Evolutionary conservation across 2,797 vertebrate genomes (phyloP), one percentile per base, ranked within the genome.

Genomic region (Molossus alvarezi): DNA sequence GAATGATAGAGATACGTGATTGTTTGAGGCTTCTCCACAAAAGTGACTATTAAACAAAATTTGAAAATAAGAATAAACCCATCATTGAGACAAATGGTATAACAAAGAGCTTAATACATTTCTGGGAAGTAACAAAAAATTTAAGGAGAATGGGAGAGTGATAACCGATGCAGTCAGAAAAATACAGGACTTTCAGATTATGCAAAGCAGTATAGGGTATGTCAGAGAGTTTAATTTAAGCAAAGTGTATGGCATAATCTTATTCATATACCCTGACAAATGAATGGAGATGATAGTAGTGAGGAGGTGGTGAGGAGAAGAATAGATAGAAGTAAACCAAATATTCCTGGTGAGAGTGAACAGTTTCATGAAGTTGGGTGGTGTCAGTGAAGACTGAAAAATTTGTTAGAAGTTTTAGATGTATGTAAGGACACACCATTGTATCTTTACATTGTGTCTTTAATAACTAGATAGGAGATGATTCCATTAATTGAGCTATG

Each of bases 21-120:
- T 73, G 29, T n/a, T 79, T 73, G 48, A 72, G 65, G 23, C 27
- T 90, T 80, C 29, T 73, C 13, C 75, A 87, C 6, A n/a, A 21
- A 73, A 67, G 5, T 41, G 37, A 91, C 51, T 48, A 73, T 81
- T 87, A 73, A 81, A 58, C 13, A 81, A 62, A 82, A 87, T 87
- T 81, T 65, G 53, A n/a, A 29, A 72, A 64, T 64, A 5, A 60
- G 10, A 87, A 91, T 25, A 95, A 82, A 87, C 7, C n/a, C 18
- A 41, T 87, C 60, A 87, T 37, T 95, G 60, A 73, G 18, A 87
- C 14, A 95, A 87, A 80, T 58, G 5, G 0, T 64, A 12, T 79
- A 57, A 72, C 33, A 62, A 64, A 85, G 20, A 62, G 4, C 12
- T 79, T 71, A 73, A 13, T 81, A 65, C 6, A 18, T 14, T 65